Evolutionary conservation across 1,140 invertebrate genomes (phyloP).

Genomic region (Trichonephila clavata): DNA sequence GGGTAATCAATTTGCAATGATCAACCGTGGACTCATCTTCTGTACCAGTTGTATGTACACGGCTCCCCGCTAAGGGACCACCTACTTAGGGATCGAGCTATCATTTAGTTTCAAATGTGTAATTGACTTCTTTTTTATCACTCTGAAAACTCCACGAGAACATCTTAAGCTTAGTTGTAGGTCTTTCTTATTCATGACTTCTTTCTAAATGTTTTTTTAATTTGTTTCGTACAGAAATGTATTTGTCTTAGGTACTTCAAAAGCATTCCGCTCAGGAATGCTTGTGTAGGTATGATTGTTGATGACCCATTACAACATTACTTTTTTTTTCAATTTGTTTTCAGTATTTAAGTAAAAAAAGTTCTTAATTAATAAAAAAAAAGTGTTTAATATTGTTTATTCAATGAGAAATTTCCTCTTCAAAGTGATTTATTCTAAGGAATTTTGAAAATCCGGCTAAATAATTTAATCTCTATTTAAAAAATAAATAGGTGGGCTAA

Average conservation of each 20-base stretch:
- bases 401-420: neutral
- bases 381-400: neutral
- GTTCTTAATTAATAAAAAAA: neutral
- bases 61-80: conserved; percentile 10
- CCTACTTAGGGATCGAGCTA: conserved; percentile 11
- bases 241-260: conserved; percentile 43
- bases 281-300: neutral
- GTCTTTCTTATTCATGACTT: conserved; percentile 32
- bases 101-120: conserved; percentile 39
- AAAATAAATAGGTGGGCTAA: neutral
- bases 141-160: neutral
- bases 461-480: too few relatives aligned
- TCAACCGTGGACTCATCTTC: neutral
- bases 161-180: neutral
- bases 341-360: neutral
- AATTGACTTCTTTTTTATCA: conserved; percentile 40
- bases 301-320: conserved; percentile 23
- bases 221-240: neutral
- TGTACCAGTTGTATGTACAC: neutral
- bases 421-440: neutral
- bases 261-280: conserved; percentile 12
- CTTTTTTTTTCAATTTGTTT: neutral
- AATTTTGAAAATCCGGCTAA: neutral
- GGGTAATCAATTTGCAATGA: conserved; percentile 53
- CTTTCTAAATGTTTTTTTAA: neutral